Evolutionary conservation across 2,888 invertebrate species (phyloP).

Genomic region (Esperia sulphurella): DNA sequence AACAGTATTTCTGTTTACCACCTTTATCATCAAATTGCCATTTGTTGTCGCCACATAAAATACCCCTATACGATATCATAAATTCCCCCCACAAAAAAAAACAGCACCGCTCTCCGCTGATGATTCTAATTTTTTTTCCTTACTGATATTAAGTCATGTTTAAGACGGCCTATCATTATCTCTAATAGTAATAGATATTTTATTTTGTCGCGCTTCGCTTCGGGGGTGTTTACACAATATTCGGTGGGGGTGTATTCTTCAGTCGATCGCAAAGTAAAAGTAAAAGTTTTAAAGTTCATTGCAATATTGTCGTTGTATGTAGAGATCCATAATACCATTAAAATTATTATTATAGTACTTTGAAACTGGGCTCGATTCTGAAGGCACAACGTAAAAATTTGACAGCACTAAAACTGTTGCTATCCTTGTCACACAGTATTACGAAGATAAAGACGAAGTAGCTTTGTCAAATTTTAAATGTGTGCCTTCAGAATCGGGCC

Average conservation of each 20-base stretch:
- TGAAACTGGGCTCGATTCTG: too few relatives aligned
- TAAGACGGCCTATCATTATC: conserved; percentile 76
- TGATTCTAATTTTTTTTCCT: conserved; percentile 74
- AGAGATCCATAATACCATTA: too few relatives aligned
- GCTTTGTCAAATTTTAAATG: too few relatives aligned
- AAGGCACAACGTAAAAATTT: too few relatives aligned
- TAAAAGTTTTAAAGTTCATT: too few relatives aligned
- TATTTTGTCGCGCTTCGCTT: conserved; percentile 73
- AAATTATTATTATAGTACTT: too few relatives aligned
- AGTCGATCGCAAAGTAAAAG: conserved; percentile 15
- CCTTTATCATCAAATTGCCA: conserved; percentile 36
- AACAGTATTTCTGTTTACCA: too few relatives aligned
- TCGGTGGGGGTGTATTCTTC: conserved; percentile 37
- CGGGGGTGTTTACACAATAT: conserved; percentile 68
- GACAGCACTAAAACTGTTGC: too few relatives aligned
- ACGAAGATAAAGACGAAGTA: too few relatives aligned
- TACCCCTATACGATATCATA: conserved; percentile 30
- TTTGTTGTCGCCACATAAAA: conserved; percentile 20
- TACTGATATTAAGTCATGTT: conserved; percentile 80
- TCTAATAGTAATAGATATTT: conserved; percentile 81
- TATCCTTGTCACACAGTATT: too few relatives aligned
- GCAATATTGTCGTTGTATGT: too few relatives aligned
- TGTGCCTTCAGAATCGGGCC: too few relatives aligned
- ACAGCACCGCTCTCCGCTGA: conserved; percentile 47
- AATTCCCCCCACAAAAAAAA: conserved; percentile 33